Evolutionary conservation across 1,140 invertebrate species (phyloP).

Genomic region (Temnothorax curvispinosus): DNA sequence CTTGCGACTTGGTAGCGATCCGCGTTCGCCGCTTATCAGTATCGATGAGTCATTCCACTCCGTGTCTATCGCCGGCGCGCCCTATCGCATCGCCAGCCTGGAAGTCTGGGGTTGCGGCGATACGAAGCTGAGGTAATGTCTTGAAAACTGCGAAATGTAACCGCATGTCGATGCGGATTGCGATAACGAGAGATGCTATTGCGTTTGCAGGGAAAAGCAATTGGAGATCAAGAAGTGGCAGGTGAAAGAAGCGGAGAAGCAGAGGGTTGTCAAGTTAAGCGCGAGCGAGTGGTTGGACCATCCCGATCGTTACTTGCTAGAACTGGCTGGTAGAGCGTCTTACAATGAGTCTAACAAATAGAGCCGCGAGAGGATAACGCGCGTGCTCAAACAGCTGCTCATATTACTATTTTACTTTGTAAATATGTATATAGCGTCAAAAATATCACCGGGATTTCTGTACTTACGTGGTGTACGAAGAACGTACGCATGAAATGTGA

Average conservation of each 20-base stretch:
- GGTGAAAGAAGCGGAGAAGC: constrained; percentile 93
- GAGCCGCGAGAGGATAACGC: background rate
- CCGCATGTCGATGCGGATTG: background rate
- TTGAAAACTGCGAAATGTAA: background rate
- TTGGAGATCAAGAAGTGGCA: constrained; percentile 96
- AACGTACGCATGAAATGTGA: constrained; percentile 43
- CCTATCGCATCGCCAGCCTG: constrained; percentile 86
- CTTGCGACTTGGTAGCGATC: constrained; percentile 92
- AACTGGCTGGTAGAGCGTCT: constrained; percentile 92
- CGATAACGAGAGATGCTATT: background rate
- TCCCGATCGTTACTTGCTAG: constrained; percentile 94
- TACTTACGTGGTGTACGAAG: constrained; percentile 61
- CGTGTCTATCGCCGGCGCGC: constrained; percentile 84
- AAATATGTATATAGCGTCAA: constrained; percentile 72
- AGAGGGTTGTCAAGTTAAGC: constrained; percentile 92
- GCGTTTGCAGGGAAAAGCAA: constrained; percentile 89
- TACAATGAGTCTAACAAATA: constrained; percentile 85
- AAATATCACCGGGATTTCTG: constrained; percentile 55
- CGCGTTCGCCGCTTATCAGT: constrained; percentile 90
- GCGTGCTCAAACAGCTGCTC: constrained; percentile 51
- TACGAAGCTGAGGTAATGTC: constrained; percentile 85
- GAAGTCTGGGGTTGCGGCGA: constrained; percentile 96
- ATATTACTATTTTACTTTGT: constrained; percentile 62
- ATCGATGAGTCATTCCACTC: constrained; percentile 86
- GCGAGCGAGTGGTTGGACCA: constrained; percentile 96